Evolutionary conservation across 1,140 invertebrate species (phyloP).

Genomic region (Parapsyche elsis): DNA sequence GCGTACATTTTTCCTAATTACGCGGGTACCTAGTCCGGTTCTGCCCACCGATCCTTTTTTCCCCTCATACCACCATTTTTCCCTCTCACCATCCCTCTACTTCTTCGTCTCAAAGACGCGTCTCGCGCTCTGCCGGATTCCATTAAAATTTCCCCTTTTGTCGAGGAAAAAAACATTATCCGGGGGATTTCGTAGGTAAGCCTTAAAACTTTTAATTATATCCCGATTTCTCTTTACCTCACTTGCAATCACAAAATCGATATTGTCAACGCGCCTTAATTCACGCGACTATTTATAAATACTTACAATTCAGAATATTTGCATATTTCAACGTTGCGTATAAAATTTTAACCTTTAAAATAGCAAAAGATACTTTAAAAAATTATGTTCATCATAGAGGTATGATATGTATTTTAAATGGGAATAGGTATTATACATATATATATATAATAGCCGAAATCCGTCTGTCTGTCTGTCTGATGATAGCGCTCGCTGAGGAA

Average conservation of each 20-base stretch:
- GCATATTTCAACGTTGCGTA: too few relatives aligned
- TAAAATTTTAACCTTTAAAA: too few relatives aligned
- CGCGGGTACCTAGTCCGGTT: background rate
- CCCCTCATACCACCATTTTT: background rate
- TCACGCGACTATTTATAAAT: background rate
- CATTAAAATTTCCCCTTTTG: conserved; percentile 45
- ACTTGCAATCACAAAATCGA: background rate
- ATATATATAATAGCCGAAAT: too few relatives aligned
- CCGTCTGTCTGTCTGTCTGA: too few relatives aligned
- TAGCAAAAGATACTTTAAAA: too few relatives aligned
- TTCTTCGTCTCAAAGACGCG: background rate
- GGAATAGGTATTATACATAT: too few relatives aligned
- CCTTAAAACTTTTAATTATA: conserved; percentile 46
- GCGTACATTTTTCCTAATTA: conserved; percentile 40
- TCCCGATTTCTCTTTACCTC: conserved; percentile 32
- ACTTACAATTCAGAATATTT: too few relatives aligned
- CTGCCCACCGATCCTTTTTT: background rate
- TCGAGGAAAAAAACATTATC: conserved; percentile 39
- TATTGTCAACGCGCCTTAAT: conserved; percentile 16
- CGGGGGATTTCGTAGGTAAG: conserved; percentile 35
- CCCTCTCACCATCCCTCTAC: background rate
- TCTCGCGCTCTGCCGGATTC: conserved; percentile 22
- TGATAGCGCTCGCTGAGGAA: too few relatives aligned
- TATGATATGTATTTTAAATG: too few relatives aligned
- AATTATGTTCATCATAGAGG: too few relatives aligned